phyloP scores from a whole-genome alignment of 2,888 invertebrate genomes.

The Pammene aurita region DNA sequence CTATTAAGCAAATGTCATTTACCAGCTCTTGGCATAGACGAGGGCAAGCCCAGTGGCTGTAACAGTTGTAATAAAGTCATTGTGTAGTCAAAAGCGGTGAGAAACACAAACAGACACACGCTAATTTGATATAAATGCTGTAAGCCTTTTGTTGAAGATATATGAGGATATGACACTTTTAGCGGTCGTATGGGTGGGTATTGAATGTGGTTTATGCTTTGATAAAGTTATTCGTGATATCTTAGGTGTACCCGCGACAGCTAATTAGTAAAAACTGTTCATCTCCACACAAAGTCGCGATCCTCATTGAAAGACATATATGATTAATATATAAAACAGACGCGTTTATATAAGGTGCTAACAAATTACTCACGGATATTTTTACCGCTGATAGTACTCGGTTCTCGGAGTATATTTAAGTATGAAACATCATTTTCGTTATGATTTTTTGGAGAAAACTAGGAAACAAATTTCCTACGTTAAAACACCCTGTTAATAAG shows the following conservation, averaged over 20 bases:
- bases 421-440: no score
- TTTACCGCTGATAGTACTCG: no score
- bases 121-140: constrained; percentile 43
- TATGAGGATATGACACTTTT: constrained; percentile 41
- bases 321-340: no score
- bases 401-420: no score
- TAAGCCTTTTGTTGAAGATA: constrained; percentile 39
- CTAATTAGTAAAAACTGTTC: background rate
- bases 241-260: background rate
- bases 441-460: no score
- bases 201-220: constrained; percentile 32
- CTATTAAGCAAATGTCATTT: background rate
- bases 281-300: no score
- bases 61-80: constrained; percentile 40
- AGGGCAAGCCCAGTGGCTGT: constrained; percentile 25
- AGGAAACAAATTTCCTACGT: no score
- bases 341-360: no score
- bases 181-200: constrained; percentile 27
- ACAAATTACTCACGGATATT: no score
- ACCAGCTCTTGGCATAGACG: constrained; percentile 2
- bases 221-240: constrained; percentile 13
- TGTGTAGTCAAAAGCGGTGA: constrained; percentile 36
- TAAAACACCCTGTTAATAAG: no score
- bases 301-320: no score
- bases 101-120: constrained; percentile 44